A percentile compares a stretch with the other conserved stretches of the same genome.
These are phyloP conservation scores for Ericerus pela DNA, from an alignment of 1,140 invertebrate species.

Conservation along the genomic window DNA sequence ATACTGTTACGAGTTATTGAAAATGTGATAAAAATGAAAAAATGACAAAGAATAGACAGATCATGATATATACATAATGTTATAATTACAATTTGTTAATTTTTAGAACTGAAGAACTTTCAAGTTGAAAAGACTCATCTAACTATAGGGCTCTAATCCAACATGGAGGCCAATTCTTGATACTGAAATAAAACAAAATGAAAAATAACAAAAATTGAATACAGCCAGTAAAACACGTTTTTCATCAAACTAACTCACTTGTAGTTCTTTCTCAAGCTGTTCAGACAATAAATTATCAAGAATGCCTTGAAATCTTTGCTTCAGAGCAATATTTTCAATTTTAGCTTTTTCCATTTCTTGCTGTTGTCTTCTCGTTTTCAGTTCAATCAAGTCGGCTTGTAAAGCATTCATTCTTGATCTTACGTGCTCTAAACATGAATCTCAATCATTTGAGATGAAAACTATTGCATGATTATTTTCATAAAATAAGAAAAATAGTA, in stretches of 20 bases:
- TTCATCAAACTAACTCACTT: constrained; percentile 35
- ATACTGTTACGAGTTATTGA: too few relatives aligned
- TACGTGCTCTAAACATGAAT: constrained; percentile 22
- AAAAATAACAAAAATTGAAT: too few relatives aligned
- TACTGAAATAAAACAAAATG: too few relatives aligned
- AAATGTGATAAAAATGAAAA: too few relatives aligned
- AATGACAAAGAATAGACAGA: too few relatives aligned
- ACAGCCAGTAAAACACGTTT: too few relatives aligned
- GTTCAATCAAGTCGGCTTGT: constrained; percentile 49
- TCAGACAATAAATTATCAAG: constrained; percentile 60
- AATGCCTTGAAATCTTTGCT: constrained; percentile 64
- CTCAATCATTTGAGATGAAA: not conserved
- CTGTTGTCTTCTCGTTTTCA: constrained; percentile 51
- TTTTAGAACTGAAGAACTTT: too few relatives aligned
- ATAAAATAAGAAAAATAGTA: not conserved
- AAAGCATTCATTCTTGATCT: constrained; percentile 29
- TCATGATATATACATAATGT: too few relatives aligned
- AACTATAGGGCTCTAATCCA: too few relatives aligned
- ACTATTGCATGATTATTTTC: not conserved
- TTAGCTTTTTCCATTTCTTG: constrained; percentile 68
- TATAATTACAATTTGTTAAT: too few relatives aligned
- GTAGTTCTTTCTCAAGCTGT: constrained; percentile 62
- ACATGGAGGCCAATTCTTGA: too few relatives aligned
- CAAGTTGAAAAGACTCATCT: too few relatives aligned
- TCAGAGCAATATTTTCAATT: constrained; percentile 69